Evolutionary conservation across 2,888 invertebrate species (phyloP), one percentile per base, ranked within the genome.

Genomic region (Pammene fasciana): DNA sequence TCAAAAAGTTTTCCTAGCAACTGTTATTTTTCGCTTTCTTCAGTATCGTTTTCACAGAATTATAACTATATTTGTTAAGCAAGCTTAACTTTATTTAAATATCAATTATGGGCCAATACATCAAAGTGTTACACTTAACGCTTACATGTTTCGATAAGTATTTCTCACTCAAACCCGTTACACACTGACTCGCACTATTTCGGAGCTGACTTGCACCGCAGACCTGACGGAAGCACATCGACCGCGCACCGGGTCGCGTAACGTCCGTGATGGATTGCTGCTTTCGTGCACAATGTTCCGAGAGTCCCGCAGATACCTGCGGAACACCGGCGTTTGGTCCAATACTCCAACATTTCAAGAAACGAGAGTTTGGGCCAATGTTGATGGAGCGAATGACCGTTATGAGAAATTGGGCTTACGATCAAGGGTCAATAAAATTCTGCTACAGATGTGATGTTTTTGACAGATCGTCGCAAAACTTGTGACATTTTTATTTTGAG

Each of bases 141-240:
- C 26, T 26, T 26, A 26, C 26, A 26, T 26, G 26, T 4, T 26
- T 26, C 4, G 26, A 26, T 4, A 26, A 26, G 4, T 26, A 26
- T 26, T 26, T 4, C 26, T 26, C 26, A 38, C 4, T 38, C 38
- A 6, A 45, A 59, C 13, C 43, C 16, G 41, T 43, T 59, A 52
- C 34, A 57, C 13, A 34, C 52, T 43, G 43, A 45, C 59, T 59
- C 6, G 38, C 9, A 59, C 34, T 41, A 41, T n/a, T 55, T 54
- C 48, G 46, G 18, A 48, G 71, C 64, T 72, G 67, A 76, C 76
- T 74, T 72, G 50, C 43, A 61, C 71, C 68, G 48, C 60, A 43
- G 36, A 43, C 68, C 48, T 78, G 78, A 79, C 77, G 81, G 82
- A 81, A 77, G 78, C 76, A n/a, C n/a, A 72, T 75, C 74, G 76